Base-by-base conservation (phyloP, 1,140 invertebrate species). In the Dufourea novaeangliae region DNA sequence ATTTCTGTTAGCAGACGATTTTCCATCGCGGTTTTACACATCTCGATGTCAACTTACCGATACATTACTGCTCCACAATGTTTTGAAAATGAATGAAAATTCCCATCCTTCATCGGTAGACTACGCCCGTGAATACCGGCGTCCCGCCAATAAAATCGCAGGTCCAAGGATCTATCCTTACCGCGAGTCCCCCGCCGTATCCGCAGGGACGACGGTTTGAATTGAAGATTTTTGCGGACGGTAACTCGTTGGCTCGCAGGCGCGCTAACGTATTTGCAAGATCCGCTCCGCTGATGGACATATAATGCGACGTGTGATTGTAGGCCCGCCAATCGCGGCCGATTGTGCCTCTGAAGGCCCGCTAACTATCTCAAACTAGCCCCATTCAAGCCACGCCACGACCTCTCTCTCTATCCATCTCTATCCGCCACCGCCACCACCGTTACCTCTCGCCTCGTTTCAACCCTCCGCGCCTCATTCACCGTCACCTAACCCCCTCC, bases 351-450 rank as follows among this genome's bases (percentile, higher is more conserved):
- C 89, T 92, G 90, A 92, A 92, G 91, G 90, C 91, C 88, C 88
- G 88, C 89, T 92, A 91, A 92, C 91, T 92, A 92, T 91, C 90
- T 91, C 91, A 92, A 92, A 92, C 90, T 92, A 92, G 91, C 91
- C 88, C 91, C 88, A 92, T 92, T 92, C 91, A 92, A 90, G 85
- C 89, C 86, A n/a, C n/a, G 83, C 78, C 82, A 79, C 82, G 82
- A 87, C 86, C 88, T 82, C 87, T 80, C 87, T 80, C 84, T 80
- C 82, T 84, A 82, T 82, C 79, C 71, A 50, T 80, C 66, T 84
- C 75, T 77, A 77, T 77, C 75, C n/a, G 12, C 75, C 57, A 71
- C 14, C 75, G 64, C 46, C 63, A 12, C 32, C 54, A 74, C 61
- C 69, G 22, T 22, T 54, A 46, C 27, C 54, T 14, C 54, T 22